Conservation (phyloP, 2,888 invertebrate genomes). For the Ceratothoa steindachneri region DNA sequence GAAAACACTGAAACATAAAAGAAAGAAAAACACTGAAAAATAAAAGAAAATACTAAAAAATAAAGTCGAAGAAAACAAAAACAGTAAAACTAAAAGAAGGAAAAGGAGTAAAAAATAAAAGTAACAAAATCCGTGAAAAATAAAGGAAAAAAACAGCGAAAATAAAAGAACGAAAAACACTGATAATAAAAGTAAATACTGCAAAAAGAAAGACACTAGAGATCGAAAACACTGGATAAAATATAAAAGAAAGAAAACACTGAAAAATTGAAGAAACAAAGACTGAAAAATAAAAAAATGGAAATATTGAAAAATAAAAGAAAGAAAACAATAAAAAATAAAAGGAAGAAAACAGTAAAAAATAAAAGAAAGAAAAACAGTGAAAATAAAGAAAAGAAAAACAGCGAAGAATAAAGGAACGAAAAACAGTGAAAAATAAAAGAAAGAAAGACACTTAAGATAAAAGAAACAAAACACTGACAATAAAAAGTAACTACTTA, state of each 20-base stretch:
- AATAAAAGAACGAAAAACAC: not conserved
- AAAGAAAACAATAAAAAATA: not conserved
- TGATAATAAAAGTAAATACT: not conserved
- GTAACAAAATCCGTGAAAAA: too few species aligned
- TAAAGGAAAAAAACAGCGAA: not conserved
- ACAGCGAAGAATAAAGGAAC: too few species aligned
- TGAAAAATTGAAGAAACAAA: not conserved
- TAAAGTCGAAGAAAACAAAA: too few species aligned
- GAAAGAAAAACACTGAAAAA: too few species aligned
- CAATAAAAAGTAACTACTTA: too few species aligned
- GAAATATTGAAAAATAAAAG: not conserved
- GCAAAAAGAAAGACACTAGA: not conserved
- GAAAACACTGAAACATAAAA: too few species aligned
- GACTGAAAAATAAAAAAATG: not conserved
- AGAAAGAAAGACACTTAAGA: too few species aligned
- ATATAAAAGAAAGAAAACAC: not conserved
- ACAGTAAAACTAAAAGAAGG: too few species aligned
- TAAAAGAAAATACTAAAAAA: too few species aligned
- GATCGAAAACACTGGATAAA: not conserved
- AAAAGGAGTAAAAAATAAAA: too few species aligned
- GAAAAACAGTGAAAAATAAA: too few species aligned
- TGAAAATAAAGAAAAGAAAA: not conserved
- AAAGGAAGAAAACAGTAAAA: not conserved
- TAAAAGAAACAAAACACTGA: too few species aligned
- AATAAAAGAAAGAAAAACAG: not conserved